phyloP scores from a whole-genome alignment of 1,140 invertebrate genomes.

The Lasioglossum albipes region DNA sequence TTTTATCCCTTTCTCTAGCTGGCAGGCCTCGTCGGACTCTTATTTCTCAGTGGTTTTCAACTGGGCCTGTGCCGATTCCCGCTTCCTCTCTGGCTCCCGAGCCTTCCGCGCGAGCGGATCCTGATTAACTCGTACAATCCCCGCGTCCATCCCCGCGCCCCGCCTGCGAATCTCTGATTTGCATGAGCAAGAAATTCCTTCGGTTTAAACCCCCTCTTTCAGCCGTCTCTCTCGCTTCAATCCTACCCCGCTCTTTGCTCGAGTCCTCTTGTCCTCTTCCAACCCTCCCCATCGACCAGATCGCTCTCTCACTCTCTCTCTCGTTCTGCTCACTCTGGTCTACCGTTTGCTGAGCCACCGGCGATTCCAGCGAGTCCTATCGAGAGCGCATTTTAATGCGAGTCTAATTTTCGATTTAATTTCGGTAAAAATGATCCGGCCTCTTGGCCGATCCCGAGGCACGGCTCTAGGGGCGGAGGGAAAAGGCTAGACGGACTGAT shows the following conservation, averaged over 20 bases:
- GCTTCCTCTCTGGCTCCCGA: neutral
- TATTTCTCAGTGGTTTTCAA: conserved; percentile 67
- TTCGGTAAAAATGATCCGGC: conserved; percentile 76
- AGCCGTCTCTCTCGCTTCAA: conserved; percentile 25
- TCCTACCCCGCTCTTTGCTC: neutral
- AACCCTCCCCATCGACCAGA: neutral
- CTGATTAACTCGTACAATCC: conserved; percentile 71
- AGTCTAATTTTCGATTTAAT: conserved; percentile 79
- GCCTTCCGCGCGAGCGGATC: conserved; percentile 63
- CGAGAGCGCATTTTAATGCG: conserved; percentile 75
- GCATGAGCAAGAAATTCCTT: conserved; percentile 75
- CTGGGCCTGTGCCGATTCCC: neutral
- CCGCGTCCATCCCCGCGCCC: conserved; percentile 44
- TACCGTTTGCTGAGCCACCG: conserved; percentile 59
- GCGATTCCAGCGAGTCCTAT: conserved; percentile 69
- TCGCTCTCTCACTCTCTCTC: conserved; percentile 13
- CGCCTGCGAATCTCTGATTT: conserved; percentile 69
- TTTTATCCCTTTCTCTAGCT: conserved; percentile 65
- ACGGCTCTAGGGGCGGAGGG: conserved; percentile 29
- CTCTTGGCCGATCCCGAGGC: conserved; percentile 59
- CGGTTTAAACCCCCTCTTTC: conserved; percentile 64
- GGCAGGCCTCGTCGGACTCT: conserved; percentile 35
- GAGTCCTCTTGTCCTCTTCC: conserved; percentile 13
- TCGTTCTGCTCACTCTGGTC: conserved; percentile 12
- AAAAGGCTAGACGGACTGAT: conserved; percentile 37